Percentiles rank a stretch among this genome's conserved stretches.
Evolutionary conservation across 2,797 vertebrate species (phyloP).

Genomic region (Acrossocheilus fasciatus): DNA sequence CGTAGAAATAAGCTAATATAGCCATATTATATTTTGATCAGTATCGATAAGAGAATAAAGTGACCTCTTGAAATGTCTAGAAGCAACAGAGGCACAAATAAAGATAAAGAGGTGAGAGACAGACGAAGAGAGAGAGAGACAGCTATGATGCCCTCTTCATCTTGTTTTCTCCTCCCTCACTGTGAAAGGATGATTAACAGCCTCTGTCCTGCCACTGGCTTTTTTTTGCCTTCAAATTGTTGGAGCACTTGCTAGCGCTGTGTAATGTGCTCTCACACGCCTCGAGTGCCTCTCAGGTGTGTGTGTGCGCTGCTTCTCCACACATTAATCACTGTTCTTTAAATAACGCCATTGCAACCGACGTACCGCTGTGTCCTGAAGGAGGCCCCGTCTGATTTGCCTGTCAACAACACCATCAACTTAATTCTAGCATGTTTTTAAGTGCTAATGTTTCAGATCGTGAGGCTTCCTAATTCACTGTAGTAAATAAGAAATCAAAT

Average conservation of each 20-base stretch:
- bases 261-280: slow-evolving; percentile 70
- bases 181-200: slow-evolving; percentile 81
- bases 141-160: slow-evolving; percentile 40
- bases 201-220: slow-evolving; percentile 76
- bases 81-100: slow-evolving; percentile 14
- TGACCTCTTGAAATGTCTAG: slow-evolving; percentile 43
- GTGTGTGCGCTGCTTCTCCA: slow-evolving; percentile 58
- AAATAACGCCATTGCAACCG: slow-evolving; percentile 82
- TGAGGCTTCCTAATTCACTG: not conserved
- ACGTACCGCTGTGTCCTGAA: slow-evolving; percentile 71
- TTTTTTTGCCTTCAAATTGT: slow-evolving; percentile 80
- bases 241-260: slow-evolving; percentile 77
- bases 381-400: slow-evolving; percentile 72
- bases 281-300: slow-evolving; percentile 73
- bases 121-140: slow-evolving; percentile 7
- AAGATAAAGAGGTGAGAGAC: slow-evolving; percentile 29
- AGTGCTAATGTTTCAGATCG: slow-evolving; percentile 55
- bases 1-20: slow-evolving; percentile 3
- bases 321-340: slow-evolving; percentile 84
- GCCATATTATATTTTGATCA: slow-evolving; percentile 8
- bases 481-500: not conserved
- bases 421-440: slow-evolving; percentile 56
- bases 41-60: slow-evolving; percentile 20
- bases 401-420: slow-evolving; percentile 72
- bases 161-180: slow-evolving; percentile 75